Conservation (phyloP, 2,888 invertebrate genomes). For the Papilio gigon region DNA sequence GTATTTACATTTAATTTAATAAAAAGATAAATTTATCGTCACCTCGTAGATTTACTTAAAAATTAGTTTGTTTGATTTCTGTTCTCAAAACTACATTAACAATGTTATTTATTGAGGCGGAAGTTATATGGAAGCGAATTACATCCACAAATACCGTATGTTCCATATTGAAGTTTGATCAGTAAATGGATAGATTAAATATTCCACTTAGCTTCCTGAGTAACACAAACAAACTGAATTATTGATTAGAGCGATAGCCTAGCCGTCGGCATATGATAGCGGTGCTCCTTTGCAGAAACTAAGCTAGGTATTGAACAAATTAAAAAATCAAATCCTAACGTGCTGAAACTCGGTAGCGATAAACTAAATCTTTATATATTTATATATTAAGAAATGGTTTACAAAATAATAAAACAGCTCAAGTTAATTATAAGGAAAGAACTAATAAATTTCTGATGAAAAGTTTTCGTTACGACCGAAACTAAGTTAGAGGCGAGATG, state of each 20-base stretch:
- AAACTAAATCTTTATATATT: no score
- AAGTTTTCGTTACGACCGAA: no score
- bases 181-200: slow-evolving; percentile 22
- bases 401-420: no score
- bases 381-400: no score
- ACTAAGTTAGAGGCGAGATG: no score
- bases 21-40: background rate
- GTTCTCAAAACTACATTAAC: background rate
- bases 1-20: background rate
- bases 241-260: slow-evolving; percentile 1
- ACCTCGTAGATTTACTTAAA: background rate
- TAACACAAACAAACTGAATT: slow-evolving; percentile 15
- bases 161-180: slow-evolving; percentile 19
- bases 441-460: no score
- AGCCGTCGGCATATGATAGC: background rate
- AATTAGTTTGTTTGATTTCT: background rate
- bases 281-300: background rate
- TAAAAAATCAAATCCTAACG: background rate
- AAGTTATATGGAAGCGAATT: slow-evolving; percentile 8
- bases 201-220: slow-evolving; percentile 14
- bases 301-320: background rate
- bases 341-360: background rate
- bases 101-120: slow-evolving; percentile 10
- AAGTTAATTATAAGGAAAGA: no score
- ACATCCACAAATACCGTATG: slow-evolving; percentile 1